Evolutionary conservation across 2,888 invertebrate species (phyloP), one percentile per base, ranked within the genome.

Genomic region (Tiphia femorata): DNA sequence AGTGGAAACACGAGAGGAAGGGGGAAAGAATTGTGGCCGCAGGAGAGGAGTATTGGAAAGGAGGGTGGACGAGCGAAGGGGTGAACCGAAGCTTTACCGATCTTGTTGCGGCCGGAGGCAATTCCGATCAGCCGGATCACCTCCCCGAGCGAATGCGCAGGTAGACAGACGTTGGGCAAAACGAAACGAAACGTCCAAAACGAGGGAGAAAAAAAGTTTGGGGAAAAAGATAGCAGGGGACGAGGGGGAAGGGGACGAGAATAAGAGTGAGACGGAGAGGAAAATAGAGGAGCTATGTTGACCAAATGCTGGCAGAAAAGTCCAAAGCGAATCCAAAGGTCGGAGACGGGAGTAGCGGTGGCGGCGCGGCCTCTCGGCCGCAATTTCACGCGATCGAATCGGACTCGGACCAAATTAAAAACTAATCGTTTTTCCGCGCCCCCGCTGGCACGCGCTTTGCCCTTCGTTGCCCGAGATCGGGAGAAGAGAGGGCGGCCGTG

Each of bases 341-440:
- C 54, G 51, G 54, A 64, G 41, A 47, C 44, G 49, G 42, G 17
- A 50, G 58, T 58, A 52, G 27, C 50, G 40, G n/a, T n/a, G n/a
- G n/a, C n/a, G n/a, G n/a, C n/a, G n/a, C n/a, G 63, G 54, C 51
- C 56, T 54, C 38, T 41, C 60, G 56, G 63, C 70, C 69, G 67
- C 71, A 76, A 78, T 78, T 78, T 78, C 78, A 77, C 77, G 76
- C 75, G 72, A 73, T 73, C 73, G 67, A 70, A 67, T 70, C 63
- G 64, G 58, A 6, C 50, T 70, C 64, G 72, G 47, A 61, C 44
- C 72, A 74, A 77, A 78, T 78, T 76, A 78, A 77, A 78, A 78
- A 75, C 75, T 78, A 78, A 78, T 78, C 75, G 76, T 68, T 77
- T 77, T 72, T 55, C 71, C 67, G 62, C 62, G 53, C 57, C 69